Conservation (phyloP, 2,113 vertebrate genomes). For the Grus americana region DNA sequence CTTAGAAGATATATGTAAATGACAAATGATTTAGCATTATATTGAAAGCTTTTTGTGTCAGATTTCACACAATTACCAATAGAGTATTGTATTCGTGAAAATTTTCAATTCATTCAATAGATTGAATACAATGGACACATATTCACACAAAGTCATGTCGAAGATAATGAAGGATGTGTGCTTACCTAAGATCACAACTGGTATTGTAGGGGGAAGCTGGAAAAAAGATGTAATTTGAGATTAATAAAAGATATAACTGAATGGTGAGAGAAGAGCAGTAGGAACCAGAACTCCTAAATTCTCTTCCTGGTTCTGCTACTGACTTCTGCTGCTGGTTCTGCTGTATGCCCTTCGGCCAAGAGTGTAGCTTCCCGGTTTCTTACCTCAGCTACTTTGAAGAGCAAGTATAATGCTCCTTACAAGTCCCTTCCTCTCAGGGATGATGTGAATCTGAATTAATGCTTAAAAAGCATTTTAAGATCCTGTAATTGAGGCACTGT, state of each 20-base stretch:
- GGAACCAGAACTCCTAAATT: not conserved
- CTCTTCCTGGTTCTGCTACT: not conserved
- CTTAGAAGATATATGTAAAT: not conserved
- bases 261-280: not conserved
- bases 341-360: not conserved
- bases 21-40: not conserved
- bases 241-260: too few species aligned
- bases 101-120: not conserved
- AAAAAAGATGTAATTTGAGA: too few species aligned
- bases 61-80: not conserved
- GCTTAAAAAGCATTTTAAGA: conserved; percentile 34
- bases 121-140: not conserved
- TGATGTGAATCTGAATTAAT: conserved; percentile 24
- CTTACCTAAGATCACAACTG: not conserved
- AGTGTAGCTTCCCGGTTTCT: not conserved
- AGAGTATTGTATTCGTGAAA: not conserved
- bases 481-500: conserved; percentile 26
- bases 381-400: not conserved
- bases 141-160: not conserved
- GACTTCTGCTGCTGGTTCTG: not conserved
- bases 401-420: not conserved
- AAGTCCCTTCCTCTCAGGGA: not conserved
- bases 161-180: not conserved
- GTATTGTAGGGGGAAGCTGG: not conserved
- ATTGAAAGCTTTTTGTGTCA: not conserved